Evolutionary conservation across 2,888 invertebrate genomes (phyloP).

Genomic region (Troilus luridus): DNA sequence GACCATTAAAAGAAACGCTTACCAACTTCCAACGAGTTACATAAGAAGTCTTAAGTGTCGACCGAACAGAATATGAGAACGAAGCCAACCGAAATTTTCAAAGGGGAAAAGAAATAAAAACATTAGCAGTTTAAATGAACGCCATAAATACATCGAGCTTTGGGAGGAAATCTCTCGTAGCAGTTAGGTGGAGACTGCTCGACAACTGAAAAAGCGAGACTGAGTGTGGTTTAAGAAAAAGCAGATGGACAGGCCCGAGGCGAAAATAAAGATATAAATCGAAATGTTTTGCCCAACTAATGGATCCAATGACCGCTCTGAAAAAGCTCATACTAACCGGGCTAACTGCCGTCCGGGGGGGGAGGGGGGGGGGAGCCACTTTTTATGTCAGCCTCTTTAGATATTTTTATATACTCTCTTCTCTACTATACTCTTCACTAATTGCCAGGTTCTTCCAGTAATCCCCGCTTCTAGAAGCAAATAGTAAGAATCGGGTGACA

Average conservation of each 20-base stretch:
- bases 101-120: neutral
- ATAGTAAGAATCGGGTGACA: neutral
- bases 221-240: conserved; percentile 37
- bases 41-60: conserved; percentile 22
- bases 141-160: conserved; percentile 20
- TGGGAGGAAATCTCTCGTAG: neutral
- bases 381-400: conserved; percentile 20
- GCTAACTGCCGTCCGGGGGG: neutral
- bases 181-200: neutral
- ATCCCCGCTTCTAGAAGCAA: no score
- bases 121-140: conserved; percentile 26
- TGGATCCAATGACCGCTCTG: conserved; percentile 29
- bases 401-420: conserved; percentile 6
- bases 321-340: conserved; percentile 49
- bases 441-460: neutral
- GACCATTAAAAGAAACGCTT: neutral
- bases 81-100: neutral
- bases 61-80: neutral
- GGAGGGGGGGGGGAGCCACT: neutral
- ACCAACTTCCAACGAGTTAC: neutral
- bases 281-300: conserved; percentile 48
- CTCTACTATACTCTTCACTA: neutral
- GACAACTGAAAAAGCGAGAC: conserved; percentile 15
- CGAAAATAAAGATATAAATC: conserved; percentile 57
- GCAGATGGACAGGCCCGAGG: conserved; percentile 15